phyloP scores from a whole-genome alignment of 1,140 invertebrate genomes.

The Pentalonia nigronervosa region DNA sequence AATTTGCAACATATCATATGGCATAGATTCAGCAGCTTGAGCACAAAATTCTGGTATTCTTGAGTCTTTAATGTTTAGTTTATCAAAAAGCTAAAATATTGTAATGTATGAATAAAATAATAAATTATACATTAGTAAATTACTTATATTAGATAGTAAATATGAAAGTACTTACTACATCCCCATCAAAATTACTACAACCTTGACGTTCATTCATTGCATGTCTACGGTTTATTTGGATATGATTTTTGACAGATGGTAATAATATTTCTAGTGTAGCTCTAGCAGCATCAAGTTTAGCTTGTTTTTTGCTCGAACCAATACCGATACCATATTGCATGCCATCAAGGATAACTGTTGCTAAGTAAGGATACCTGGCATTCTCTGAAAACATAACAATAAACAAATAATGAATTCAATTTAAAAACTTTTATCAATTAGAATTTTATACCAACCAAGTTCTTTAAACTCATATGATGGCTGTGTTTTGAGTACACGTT shows the following conservation, averaged over 20 bases:
- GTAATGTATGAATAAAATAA: background rate
- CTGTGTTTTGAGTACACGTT: conserved; percentile 90
- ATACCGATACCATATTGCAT: conserved; percentile 92
- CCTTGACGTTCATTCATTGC: conserved; percentile 50
- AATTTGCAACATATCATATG: conserved; percentile 90
- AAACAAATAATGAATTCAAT: background rate
- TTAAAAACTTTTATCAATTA: background rate
- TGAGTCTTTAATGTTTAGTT: conserved; percentile 91
- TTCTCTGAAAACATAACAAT: conserved; percentile 72
- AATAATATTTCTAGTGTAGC: conserved; percentile 91
- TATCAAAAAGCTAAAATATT: conserved; percentile 84
- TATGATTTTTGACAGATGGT: conserved; percentile 82
- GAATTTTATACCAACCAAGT: conserved; percentile 69
- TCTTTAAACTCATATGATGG: conserved; percentile 93
- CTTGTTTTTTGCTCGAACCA: conserved; percentile 93
- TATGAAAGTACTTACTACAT: conserved; percentile 56
- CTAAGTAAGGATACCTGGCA: conserved; percentile 90
- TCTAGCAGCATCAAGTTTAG: conserved; percentile 90
- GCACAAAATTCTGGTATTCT: conserved; percentile 91
- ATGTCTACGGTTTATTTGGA: conserved; percentile 33
- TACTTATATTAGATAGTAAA: background rate
- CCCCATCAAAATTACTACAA: conserved; percentile 37
- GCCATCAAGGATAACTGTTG: conserved; percentile 89
- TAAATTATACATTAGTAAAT: background rate
- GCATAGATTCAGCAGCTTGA: conserved; percentile 92